Conservation (phyloP, 2,797 vertebrate species). For the Cirrhinus molitorella region DNA sequence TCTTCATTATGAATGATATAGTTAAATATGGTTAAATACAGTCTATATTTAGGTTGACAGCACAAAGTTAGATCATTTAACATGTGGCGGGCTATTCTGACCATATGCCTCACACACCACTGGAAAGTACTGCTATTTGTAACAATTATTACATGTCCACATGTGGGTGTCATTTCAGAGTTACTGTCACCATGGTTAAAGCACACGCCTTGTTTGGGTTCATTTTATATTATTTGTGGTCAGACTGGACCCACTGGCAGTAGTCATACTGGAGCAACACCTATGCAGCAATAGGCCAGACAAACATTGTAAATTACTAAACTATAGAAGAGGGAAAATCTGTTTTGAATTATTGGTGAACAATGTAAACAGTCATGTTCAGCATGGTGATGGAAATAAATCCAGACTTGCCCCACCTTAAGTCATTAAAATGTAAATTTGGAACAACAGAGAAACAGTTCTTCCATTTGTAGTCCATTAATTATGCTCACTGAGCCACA, state of each 20-base stretch:
- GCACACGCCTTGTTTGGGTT: constrained; percentile 33
- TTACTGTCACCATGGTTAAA: constrained; percentile 29
- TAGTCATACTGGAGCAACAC: constrained; percentile 27
- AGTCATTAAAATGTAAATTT: constrained; percentile 17
- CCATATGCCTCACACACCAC: neutral
- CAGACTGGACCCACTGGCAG: constrained; percentile 35
- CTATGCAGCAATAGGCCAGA: neutral
- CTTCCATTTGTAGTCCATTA: constrained; percentile 17
- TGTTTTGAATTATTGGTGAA: constrained; percentile 44
- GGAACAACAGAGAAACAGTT: constrained; percentile 24
- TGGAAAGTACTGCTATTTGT: constrained; percentile 34
- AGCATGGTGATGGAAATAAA: neutral
- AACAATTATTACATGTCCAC: constrained; percentile 24
- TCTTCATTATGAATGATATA: neutral
- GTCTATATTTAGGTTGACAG: neutral
- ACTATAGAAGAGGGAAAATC: constrained; percentile 5
- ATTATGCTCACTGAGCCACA: constrained; percentile 1
- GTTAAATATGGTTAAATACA: neutral
- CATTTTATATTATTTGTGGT: constrained; percentile 41
- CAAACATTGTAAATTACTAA: constrained; percentile 21
- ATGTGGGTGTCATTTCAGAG: constrained; percentile 27
- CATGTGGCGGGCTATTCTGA: neutral
- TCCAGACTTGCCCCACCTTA: constrained; percentile 23
- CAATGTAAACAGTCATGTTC: constrained; percentile 42
- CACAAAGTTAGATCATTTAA: constrained; percentile 4